A percentile compares a stretch with the other conserved stretches of the same genome.
Conservation (phyloP, 2,797 vertebrate species). For the Muraenolepis orangiensis region DNA sequence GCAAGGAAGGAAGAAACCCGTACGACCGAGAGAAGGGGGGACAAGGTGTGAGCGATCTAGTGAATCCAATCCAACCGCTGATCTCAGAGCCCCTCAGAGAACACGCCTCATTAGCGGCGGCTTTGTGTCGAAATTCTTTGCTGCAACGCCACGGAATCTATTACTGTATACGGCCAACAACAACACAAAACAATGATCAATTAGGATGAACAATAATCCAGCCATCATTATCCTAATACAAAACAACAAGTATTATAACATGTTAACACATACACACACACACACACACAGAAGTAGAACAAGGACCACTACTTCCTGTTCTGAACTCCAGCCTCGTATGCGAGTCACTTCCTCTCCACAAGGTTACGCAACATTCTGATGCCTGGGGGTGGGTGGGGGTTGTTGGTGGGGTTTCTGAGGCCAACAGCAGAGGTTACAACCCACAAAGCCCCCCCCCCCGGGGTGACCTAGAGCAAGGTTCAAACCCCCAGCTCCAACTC, state of each 20-base stretch:
- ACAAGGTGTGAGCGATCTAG: neutral
- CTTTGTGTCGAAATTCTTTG: neutral
- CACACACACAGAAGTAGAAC: neutral
- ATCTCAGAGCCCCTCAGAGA: neutral
- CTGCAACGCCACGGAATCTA: neutral
- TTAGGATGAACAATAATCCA: neutral
- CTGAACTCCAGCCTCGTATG: neutral
- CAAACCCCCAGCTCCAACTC: slow-evolving; percentile 65
- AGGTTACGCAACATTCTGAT: neutral
- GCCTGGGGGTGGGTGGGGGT: neutral
- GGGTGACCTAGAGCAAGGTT: neutral
- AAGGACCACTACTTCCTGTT: neutral
- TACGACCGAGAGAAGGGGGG: neutral
- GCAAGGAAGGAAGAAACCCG: neutral
- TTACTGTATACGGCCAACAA: no score
- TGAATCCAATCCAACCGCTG: neutral
- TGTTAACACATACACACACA: neutral
- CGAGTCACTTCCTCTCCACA: neutral
- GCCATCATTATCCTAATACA: neutral
- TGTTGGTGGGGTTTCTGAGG: neutral
- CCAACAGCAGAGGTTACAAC: neutral
- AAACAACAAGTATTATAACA: neutral
- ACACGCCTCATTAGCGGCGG: neutral
- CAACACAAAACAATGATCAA: neutral
- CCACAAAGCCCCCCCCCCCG: no score